Percentiles rank a stretch among this genome's conserved stretches.
Conservation (phyloP, 2,797 vertebrate species). For the Girardinus metallicus region DNA sequence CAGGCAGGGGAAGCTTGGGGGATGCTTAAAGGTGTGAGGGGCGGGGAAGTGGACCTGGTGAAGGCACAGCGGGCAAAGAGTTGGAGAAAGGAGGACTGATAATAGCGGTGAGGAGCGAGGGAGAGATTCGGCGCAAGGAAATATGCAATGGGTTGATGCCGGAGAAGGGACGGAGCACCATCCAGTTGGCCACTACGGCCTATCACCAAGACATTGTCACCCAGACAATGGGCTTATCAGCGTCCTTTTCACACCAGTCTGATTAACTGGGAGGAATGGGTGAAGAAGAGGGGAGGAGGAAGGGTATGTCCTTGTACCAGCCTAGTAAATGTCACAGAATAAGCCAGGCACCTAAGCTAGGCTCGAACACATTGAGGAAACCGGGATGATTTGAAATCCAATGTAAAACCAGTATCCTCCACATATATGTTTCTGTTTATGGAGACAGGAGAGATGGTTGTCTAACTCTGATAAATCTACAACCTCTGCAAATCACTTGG, state of each 20-base stretch:
- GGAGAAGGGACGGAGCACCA: constrained; percentile 74
- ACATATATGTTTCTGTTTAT: constrained; percentile 9
- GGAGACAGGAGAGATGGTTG: constrained; percentile 28
- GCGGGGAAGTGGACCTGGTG: constrained; percentile 52
- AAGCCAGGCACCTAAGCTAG: constrained; percentile 81
- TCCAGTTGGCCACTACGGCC: constrained; percentile 81
- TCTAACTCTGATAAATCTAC: constrained; percentile 52
- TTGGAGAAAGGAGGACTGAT: constrained; percentile 60
- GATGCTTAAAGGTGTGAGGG: constrained; percentile 25
- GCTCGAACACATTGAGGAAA: constrained; percentile 70
- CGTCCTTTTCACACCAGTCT: constrained; percentile 94
- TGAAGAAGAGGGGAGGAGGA: constrained; percentile 83
- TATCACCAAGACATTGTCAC: constrained; percentile 93
- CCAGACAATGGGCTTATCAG: constrained; percentile 96
- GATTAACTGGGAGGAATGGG: constrained; percentile 93
- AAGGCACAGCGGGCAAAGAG: constrained; percentile 61
- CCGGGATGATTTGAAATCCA: constrained; percentile 49
- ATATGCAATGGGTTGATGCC: constrained; percentile 70
- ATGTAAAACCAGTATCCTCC: constrained; percentile 33
- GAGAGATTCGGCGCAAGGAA: constrained; percentile 52
- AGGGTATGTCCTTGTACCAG: constrained; percentile 90
- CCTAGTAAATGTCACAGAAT: constrained; percentile 90
- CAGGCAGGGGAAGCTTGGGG: constrained; percentile 57
- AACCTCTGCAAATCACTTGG: constrained; percentile 56
- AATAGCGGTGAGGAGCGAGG: constrained; percentile 42